These are phyloP conservation scores for Saguinus midas DNA, from an alignment of 2,113 vertebrate genomes.

Conservation along the genomic window DNA sequence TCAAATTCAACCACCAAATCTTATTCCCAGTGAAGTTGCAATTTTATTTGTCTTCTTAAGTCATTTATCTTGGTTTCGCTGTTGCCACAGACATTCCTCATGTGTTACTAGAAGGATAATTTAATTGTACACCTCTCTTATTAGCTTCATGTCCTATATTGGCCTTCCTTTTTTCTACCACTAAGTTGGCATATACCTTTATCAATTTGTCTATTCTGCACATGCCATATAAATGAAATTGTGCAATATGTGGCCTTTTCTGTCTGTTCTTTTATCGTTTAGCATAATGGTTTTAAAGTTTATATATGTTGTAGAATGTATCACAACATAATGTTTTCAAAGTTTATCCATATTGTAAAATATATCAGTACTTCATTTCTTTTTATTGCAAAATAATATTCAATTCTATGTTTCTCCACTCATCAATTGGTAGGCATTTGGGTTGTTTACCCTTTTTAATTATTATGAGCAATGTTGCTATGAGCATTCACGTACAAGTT, in stretches of 20 bases:
- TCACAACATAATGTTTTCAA: background rate
- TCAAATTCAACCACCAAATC: background rate
- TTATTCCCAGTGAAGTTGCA: background rate
- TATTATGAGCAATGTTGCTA: background rate
- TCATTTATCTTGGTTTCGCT: background rate
- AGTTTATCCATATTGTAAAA: background rate
- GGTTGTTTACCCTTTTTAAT: background rate
- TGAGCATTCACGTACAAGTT: background rate
- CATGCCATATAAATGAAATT: background rate
- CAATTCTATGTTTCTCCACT: background rate
- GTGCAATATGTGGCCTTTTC: background rate
- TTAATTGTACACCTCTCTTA: background rate
- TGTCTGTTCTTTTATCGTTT: background rate
- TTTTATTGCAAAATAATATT: background rate
- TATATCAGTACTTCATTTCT: background rate
- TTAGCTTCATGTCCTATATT: background rate
- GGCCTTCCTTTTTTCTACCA: background rate
- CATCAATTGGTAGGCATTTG: background rate
- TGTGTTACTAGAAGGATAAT: background rate
- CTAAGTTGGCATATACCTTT: background rate
- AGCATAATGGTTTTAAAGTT: background rate
- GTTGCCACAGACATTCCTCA: background rate
- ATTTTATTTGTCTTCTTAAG: background rate
- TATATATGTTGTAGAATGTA: background rate
- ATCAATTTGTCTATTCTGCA: background rate